Conservation (phyloP, 2,888 invertebrate species). For the Lacanobia wlatinum region DNA sequence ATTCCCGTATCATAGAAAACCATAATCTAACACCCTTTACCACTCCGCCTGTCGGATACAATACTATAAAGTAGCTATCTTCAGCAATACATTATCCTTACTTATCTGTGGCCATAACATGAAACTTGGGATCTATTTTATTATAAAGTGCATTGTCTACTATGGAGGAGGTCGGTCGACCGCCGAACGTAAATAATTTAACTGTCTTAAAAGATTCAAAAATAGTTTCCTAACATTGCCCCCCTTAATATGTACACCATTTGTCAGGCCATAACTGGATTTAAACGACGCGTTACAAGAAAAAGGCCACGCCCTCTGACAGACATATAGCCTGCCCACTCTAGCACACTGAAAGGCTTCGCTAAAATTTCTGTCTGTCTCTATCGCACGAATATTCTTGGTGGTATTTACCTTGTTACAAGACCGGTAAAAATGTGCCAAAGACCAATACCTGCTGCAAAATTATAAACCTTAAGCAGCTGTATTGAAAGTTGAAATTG, state of each 20-base stretch:
- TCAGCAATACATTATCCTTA: constrained; percentile 87
- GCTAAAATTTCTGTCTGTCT: constrained; percentile 69
- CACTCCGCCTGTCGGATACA: constrained; percentile 85
- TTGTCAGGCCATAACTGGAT: constrained; percentile 91
- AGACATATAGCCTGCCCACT: constrained; percentile 75
- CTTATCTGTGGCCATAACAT: constrained; percentile 89
- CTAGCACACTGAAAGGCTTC: constrained; percentile 52
- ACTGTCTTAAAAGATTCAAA: constrained; percentile 91
- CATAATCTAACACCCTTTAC: constrained; percentile 88
- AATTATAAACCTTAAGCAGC: constrained; percentile 62
- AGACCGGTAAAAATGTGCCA: constrained; percentile 79
- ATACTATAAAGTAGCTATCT: constrained; percentile 89
- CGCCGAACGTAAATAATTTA: constrained; percentile 90
- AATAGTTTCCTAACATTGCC: constrained; percentile 91
- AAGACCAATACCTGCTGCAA: constrained; percentile 59
- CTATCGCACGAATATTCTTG: constrained; percentile 78
- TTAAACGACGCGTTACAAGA: constrained; percentile 88
- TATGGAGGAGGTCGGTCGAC: constrained; percentile 86
- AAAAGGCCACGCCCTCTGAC: constrained; percentile 82
- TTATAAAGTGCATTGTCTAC: constrained; percentile 90
- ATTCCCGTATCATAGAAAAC: constrained; percentile 81
- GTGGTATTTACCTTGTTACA: constrained; percentile 82
- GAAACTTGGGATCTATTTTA: constrained; percentile 89
- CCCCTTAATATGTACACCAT: constrained; percentile 91
- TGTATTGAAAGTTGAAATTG: constrained; percentile 53